Evolutionary conservation across 2,797 vertebrate species (phyloP).

Genomic region (Nyctibius grandis): DNA sequence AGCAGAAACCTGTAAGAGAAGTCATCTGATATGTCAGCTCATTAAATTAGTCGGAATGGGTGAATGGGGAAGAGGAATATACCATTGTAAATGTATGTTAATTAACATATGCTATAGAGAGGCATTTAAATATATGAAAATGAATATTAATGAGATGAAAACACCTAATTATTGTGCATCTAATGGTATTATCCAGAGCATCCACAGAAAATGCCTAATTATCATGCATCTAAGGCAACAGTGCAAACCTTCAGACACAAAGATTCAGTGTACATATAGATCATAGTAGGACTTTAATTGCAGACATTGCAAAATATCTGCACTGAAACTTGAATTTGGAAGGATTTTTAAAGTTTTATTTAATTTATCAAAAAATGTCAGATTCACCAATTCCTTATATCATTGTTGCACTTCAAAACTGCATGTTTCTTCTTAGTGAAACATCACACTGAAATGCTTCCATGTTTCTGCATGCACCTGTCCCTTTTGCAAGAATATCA

Average conservation of each 20-base stretch:
- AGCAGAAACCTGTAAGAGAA: conserved; percentile 36
- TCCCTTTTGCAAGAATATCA: neutral
- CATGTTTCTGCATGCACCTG: neutral
- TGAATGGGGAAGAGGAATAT: conserved; percentile 54
- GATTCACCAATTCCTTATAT: neutral
- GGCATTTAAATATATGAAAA: conserved; percentile 60
- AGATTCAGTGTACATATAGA: neutral
- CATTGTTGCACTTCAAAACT: neutral
- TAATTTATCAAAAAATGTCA: neutral
- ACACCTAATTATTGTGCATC: conserved; percentile 58
- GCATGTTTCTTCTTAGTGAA: neutral
- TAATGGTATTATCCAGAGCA: conserved; percentile 59
- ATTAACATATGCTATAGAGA: conserved; percentile 59
- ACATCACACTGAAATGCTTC: neutral
- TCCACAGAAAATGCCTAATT: conserved; percentile 52
- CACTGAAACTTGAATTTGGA: neutral
- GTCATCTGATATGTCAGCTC: conserved; percentile 60
- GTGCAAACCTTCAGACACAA: conserved; percentile 39
- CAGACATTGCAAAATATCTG: neutral
- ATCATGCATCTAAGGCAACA: conserved; percentile 39
- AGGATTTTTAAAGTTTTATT: neutral
- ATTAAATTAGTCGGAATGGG: conserved; percentile 54
- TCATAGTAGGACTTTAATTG: neutral
- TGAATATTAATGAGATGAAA: conserved; percentile 64
- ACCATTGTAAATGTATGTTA: conserved; percentile 54